Conservation (phyloP, 2,888 invertebrate genomes). For the Macrophya annulata region DNA sequence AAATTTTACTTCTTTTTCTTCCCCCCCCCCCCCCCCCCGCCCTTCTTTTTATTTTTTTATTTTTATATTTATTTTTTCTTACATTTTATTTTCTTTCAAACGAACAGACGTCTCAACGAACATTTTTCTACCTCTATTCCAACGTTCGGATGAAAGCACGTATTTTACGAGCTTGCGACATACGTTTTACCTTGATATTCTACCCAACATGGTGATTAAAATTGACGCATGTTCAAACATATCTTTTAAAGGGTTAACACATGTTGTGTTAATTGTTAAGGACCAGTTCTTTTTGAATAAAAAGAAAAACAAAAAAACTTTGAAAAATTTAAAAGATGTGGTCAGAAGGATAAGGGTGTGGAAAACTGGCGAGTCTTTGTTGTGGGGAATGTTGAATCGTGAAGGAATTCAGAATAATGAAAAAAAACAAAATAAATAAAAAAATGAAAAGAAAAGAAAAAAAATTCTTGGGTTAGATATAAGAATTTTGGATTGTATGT, state of each 20-base stretch:
- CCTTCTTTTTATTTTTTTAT: not conserved
- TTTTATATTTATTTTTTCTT: not conserved
- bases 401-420: too few relatives aligned
- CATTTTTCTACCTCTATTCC: too few relatives aligned
- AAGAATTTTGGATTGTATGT: not conserved
- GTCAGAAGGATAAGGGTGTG: too few relatives aligned
- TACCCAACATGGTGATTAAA: too few relatives aligned
- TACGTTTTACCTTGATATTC: not conserved
- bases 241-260: not conserved
- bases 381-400: too few relatives aligned
- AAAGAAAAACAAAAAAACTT: too few relatives aligned
- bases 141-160: not conserved
- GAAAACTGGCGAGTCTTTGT: too few relatives aligned
- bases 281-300: too few relatives aligned
- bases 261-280: too few relatives aligned
- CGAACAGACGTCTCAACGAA: not conserved
- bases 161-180: not conserved
- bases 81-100: not conserved
- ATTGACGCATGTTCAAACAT: not conserved
- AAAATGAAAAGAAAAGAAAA: conserved; percentile 59
- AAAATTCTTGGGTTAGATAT: not conserved
- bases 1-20: not conserved
- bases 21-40: too few relatives aligned
- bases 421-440: too few relatives aligned
- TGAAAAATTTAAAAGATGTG: conserved; percentile 16